These are phyloP conservation scores for Nothocercus nigrocapillus DNA, from an alignment of 2,113 vertebrate genomes.

Conservation along the genomic window DNA sequence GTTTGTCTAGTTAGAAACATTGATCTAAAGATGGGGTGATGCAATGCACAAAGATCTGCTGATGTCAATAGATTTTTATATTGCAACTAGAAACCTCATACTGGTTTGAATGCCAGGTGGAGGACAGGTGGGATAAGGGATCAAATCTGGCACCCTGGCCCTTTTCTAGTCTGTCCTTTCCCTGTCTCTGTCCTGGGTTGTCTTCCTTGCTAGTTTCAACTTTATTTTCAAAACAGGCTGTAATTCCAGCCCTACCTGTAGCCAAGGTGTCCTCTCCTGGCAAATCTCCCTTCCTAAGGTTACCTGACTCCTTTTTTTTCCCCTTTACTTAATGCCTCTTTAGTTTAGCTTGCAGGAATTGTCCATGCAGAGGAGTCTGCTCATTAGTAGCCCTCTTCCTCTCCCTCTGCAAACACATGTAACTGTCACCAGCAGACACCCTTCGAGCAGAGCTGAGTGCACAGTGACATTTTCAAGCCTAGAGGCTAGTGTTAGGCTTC, in stretches of 20 bases:
- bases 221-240: background rate
- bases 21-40: conserved; percentile 28
- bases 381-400: background rate
- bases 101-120: background rate
- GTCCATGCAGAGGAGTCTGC: background rate
- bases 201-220: background rate
- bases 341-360: background rate
- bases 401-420: background rate
- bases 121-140: background rate
- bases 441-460: background rate
- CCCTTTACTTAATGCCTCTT: background rate
- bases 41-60: conserved; percentile 36
- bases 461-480: background rate
- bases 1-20: background rate
- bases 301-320: background rate
- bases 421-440: background rate
- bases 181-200: background rate
- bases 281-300: background rate
- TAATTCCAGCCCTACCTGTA: background rate
- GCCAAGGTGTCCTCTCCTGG: background rate
- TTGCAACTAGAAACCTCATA: background rate
- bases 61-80: conserved; percentile 17
- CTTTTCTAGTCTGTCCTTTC: background rate
- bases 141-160: background rate
- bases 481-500: background rate